A percentile compares a stretch with the other conserved stretches of the same genome.
phyloP scores from a whole-genome alignment of 1,140 invertebrate species.

The Acromyrmex charruanus region DNA sequence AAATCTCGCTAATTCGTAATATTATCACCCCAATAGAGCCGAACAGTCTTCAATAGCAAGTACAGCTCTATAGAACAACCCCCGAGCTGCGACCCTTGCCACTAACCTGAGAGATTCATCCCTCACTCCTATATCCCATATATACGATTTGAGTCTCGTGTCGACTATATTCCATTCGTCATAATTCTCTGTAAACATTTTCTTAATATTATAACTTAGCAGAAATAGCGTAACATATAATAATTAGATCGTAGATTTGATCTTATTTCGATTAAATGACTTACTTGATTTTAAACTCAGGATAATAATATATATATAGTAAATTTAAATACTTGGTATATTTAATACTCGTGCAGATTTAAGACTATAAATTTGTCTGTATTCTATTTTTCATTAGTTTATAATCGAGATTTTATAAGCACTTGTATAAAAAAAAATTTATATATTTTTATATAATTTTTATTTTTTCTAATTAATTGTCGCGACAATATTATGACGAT shows the following conservation, averaged over 20 bases:
- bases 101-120: constrained; percentile 80
- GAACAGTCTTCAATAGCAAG: constrained; percentile 80
- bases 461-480: background rate
- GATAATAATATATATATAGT: background rate
- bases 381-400: background rate
- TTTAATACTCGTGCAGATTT: background rate
- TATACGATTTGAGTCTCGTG: constrained; percentile 66
- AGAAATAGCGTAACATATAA: background rate
- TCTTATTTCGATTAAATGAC: background rate
- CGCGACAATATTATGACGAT: background rate
- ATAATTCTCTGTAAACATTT: constrained; percentile 53
- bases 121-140: constrained; percentile 67
- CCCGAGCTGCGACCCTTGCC: constrained; percentile 73
- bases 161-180: constrained; percentile 68
- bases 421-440: background rate
- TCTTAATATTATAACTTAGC: background rate
- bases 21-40: constrained; percentile 84
- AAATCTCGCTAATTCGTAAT: constrained; percentile 85
- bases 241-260: background rate
- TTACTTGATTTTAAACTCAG: background rate
- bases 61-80: constrained; percentile 76
- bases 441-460: too few species aligned
- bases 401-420: background rate
- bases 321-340: background rate
- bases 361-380: background rate